A percentile compares a stretch with the other conserved stretches of the same genome.
phyloP scores from a whole-genome alignment of 1,140 invertebrate genomes.

The Panagrolaimus sp. region DNA sequence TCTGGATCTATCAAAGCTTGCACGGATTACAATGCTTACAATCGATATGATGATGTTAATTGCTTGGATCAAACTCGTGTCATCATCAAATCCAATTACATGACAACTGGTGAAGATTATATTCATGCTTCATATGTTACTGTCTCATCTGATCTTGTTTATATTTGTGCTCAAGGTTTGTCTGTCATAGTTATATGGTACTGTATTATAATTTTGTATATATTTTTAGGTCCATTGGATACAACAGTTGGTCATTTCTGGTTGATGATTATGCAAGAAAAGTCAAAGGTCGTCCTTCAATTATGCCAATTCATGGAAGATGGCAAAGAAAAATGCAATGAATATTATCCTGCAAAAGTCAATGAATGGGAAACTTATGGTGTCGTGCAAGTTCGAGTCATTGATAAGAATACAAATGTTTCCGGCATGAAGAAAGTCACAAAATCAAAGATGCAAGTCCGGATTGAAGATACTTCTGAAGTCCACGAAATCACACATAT shows the following conservation, averaged over 20 bases:
- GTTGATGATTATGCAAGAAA: slow-evolving; percentile 12
- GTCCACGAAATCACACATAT: slow-evolving; percentile 15
- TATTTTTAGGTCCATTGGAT: background rate
- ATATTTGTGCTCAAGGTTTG: slow-evolving; percentile 36
- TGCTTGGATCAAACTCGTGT: slow-evolving; percentile 43
- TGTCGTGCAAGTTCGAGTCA: slow-evolving; percentile 27
- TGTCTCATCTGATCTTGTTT: slow-evolving; percentile 26
- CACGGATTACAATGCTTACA: slow-evolving; percentile 28
- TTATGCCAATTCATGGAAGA: slow-evolving; percentile 33
- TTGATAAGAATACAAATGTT: slow-evolving; percentile 21
- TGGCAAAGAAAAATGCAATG: slow-evolving; percentile 35
- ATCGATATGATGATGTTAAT: slow-evolving; percentile 41
- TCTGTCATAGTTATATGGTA: no score
- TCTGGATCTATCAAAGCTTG: slow-evolving; percentile 22
- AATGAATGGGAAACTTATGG: slow-evolving; percentile 22
- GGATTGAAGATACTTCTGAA: background rate
- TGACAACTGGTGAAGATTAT: slow-evolving; percentile 38
- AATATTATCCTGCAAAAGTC: slow-evolving; percentile 21
- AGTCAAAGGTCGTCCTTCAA: slow-evolving; percentile 32
- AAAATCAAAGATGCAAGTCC: slow-evolving; percentile 32
- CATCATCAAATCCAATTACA: slow-evolving; percentile 35
- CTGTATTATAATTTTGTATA: no score
- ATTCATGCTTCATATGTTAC: slow-evolving; percentile 34
- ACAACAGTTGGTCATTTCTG: slow-evolving; percentile 1
- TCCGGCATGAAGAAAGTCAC: slow-evolving; percentile 31